phyloP scores from a whole-genome alignment of 2,888 invertebrate genomes.

The Dolichomitus sp. region DNA sequence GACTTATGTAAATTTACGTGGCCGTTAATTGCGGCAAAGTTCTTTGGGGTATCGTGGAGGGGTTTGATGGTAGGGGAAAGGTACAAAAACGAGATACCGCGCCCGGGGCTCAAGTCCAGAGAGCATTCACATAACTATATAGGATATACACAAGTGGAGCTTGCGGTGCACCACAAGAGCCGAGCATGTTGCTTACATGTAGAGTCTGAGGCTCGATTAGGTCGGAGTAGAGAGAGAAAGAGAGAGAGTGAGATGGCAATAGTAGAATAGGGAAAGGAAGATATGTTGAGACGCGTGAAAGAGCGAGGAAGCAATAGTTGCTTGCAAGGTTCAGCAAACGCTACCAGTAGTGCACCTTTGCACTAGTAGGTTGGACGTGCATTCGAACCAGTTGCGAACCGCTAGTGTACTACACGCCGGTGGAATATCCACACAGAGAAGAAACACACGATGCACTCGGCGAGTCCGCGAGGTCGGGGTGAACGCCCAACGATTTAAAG shows the following conservation, averaged over 20 bases:
- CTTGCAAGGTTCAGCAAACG: slow-evolving; percentile 64
- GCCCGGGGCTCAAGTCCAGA: slow-evolving; percentile 36
- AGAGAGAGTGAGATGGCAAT: slow-evolving; percentile 42
- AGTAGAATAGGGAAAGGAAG: slow-evolving; percentile 21
- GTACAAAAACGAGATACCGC: slow-evolving; percentile 33
- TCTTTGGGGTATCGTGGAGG: slow-evolving; percentile 74
- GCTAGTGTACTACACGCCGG: slow-evolving; percentile 48
- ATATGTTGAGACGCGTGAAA: slow-evolving; percentile 45
- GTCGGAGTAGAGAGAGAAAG: slow-evolving; percentile 49
- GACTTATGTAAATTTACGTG: slow-evolving; percentile 81
- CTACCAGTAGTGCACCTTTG: slow-evolving; percentile 82
- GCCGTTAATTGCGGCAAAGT: slow-evolving; percentile 81
- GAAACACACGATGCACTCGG: slow-evolving; percentile 46
- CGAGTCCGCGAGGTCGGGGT: slow-evolving; percentile 82
- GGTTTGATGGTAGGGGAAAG: slow-evolving; percentile 10
- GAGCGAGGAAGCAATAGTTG: slow-evolving; percentile 34
- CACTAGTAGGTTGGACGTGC: slow-evolving; percentile 77
- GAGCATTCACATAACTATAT: slow-evolving; percentile 27
- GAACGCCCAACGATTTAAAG: slow-evolving; percentile 85
- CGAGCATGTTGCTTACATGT: background rate
- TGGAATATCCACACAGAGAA: slow-evolving; percentile 25
- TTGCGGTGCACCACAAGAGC: slow-evolving; percentile 21
- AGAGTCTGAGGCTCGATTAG: slow-evolving; percentile 69
- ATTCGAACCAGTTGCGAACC: slow-evolving; percentile 82
- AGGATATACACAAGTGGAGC: slow-evolving; percentile 18